Conservation (phyloP, 2,113 vertebrate species). For the Gila orcuttii region DNA sequence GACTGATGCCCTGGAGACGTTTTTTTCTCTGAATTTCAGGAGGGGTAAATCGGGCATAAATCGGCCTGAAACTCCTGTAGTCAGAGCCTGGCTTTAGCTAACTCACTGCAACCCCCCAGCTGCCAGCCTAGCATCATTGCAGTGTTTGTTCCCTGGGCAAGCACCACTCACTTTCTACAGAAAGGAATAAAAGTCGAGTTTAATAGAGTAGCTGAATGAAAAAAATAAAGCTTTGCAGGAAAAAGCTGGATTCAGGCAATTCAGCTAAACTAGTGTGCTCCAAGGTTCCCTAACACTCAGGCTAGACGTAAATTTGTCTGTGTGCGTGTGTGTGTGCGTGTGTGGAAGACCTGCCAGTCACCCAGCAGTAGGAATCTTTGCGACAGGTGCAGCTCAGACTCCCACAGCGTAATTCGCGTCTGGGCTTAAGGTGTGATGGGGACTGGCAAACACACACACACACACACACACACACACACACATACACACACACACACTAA, state of each 20-base stretch:
- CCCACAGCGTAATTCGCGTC: constrained; percentile 58
- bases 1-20: no score
- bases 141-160: background rate
- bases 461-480: no score
- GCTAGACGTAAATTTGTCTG: background rate
- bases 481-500: constrained; percentile 50
- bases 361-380: constrained; percentile 56
- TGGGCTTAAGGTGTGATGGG: constrained; percentile 50
- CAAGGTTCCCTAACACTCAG: background rate
- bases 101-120: background rate
- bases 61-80: no score
- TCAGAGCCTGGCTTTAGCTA: background rate
- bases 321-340: background rate
- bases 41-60: no score
- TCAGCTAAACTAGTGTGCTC: constrained; percentile 1
- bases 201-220: background rate
- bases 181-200: background rate
- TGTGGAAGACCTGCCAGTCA: constrained; percentile 53
- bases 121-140: background rate
- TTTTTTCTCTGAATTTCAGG: no score
- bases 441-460: constrained; percentile 38
- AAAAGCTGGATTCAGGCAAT: background rate
- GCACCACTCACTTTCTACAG: background rate
- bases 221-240: background rate
- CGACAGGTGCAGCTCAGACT: constrained; percentile 59